Evolutionary conservation across 2,797 vertebrate species (phyloP), one percentile per base, ranked within the genome.

Genomic region (Hypotaenidia okinawae): DNA sequence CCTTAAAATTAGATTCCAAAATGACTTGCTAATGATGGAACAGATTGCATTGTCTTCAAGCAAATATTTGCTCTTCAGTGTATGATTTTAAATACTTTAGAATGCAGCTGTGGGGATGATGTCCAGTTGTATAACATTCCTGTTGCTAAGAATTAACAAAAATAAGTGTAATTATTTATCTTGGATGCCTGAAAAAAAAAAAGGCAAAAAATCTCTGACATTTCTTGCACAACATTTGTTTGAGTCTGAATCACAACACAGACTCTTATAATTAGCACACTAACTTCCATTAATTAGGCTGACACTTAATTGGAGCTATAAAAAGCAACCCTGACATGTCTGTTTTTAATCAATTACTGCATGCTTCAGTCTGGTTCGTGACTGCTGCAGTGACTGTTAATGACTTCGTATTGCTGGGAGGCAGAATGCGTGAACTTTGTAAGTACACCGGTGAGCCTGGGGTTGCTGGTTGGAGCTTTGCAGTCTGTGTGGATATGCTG

Each of bases 231-330:
- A 84, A 51, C 68, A 4, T 93, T 96, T 94, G 66, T 90, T 94
- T 81, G 84, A 94, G 88, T 79, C 91, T 95, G 95, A 94, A 74
- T 97, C 93, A 94, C 87, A 45, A 72, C 21, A 3, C 88, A 94
- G 86, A 70, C 90, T 95, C 94, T 84, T 95, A 69, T 91, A 96
- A 93, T 95, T 94, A 96, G 92, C 81, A 84, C 58, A 55, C 86
- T 94, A 96, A 94, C 95, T 84, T 86, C 94, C 95, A 96, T 93
- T 96, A 94, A 96, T 97, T 97, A 95, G 84, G 41, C 76, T 92
- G 94, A 67, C 59, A 78, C 94, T 87, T 95, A 93, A 95, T 93
- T 96, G 55, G 66, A 95, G 64, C 92, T 97, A 95, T 95, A 93
- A 96, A 97, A 97, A 97, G 95, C 82, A 92, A 90, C 87, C 14